phyloP scores from a whole-genome alignment of 2,113 vertebrate genomes.

The Stegostoma tigrinum region DNA sequence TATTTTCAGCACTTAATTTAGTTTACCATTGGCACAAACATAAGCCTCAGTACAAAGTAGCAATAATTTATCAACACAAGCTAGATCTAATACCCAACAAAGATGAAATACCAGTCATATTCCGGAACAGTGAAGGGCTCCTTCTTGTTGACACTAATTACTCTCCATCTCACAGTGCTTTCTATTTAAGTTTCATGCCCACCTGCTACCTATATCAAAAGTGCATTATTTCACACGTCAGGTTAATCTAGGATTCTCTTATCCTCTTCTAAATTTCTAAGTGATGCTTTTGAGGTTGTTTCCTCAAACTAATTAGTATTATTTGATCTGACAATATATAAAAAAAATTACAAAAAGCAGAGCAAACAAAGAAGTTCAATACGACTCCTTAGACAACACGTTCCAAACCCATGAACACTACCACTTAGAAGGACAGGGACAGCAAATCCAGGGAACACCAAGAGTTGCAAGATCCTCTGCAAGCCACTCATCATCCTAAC shows the following conservation, averaged over 20 bases:
- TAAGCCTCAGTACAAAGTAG: neutral
- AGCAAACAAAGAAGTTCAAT: neutral
- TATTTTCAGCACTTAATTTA: constrained; percentile 24
- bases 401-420: too few species aligned
- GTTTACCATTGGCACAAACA: constrained; percentile 24
- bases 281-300: neutral
- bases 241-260: neutral
- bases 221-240: neutral
- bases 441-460: too few species aligned
- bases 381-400: too few species aligned
- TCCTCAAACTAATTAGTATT: neutral
- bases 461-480: too few species aligned
- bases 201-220: neutral
- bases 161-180: neutral
- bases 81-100: neutral
- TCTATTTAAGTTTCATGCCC: neutral
- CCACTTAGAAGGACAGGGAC: too few species aligned
- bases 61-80: neutral
- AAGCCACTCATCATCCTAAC: too few species aligned
- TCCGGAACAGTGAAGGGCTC: neutral
- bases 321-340: neutral
- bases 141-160: neutral
- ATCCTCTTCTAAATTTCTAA: neutral
- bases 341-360: neutral
- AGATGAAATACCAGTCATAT: neutral